phyloP scores from a whole-genome alignment of 92 coral and sea anemone genomes.

The Palythoa grandis region DNA sequence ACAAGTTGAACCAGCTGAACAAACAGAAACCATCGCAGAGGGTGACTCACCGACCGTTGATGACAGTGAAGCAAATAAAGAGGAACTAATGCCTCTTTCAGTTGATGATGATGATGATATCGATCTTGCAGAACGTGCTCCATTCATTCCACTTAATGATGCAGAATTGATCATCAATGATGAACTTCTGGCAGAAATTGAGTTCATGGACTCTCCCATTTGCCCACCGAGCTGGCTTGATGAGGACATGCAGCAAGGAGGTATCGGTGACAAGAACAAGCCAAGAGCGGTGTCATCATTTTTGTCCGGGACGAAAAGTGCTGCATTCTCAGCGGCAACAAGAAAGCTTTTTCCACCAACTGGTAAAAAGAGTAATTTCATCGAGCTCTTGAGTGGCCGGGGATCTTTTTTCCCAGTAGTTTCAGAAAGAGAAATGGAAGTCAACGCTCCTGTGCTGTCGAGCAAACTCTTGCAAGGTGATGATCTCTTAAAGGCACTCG shows the following conservation, averaged over 20 bases:
- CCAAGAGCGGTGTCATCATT: conserved; percentile 50
- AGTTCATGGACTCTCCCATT: conserved; percentile 75
- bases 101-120: conserved; percentile 58
- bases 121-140: conserved; percentile 84
- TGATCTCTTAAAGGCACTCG: conserved; percentile 86
- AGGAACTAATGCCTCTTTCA: conserved; percentile 16
- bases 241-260: conserved; percentile 49
- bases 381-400: conserved; percentile 65
- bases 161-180: conserved; percentile 77
- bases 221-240: conserved; percentile 72
- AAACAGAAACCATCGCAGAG: conserved; percentile 24
- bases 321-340: conserved; percentile 40
- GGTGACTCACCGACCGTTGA: conserved; percentile 4
- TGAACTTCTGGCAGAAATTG: conserved; percentile 71
- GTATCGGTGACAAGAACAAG: conserved; percentile 16
- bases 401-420: conserved; percentile 68
- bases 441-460: conserved; percentile 85
- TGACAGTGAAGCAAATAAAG: conserved; percentile 6
- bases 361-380: conserved; percentile 69
- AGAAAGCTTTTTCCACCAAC: conserved; percentile 50
- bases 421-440: conserved; percentile 81
- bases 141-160: conserved; percentile 90
- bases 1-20: conserved; percentile 4
- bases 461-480: conserved; percentile 84
- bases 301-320: conserved; percentile 49